Evolutionary conservation across 2,113 vertebrate species (phyloP), one percentile per base, ranked within the genome.

Genomic region (Alexandromys fortis): DNA sequence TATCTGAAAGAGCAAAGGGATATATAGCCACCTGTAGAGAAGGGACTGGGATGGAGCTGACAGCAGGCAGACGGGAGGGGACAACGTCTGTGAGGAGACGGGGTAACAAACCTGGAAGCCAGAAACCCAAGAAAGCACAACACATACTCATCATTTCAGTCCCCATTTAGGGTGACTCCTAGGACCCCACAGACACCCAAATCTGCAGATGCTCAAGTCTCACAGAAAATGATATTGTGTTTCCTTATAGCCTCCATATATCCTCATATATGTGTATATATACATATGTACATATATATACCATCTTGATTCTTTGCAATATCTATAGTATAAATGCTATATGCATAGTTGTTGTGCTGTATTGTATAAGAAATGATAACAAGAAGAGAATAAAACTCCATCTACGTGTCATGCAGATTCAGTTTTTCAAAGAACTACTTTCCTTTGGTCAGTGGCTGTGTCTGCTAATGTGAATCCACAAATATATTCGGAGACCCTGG

Each of bases 41-140:
- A 86, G 91, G 91, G 21, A 83, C 2, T 82, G 35, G 73, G 63
- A 24, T 0, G 1, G 38, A 78, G 30, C 28, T 21, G 24, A 17
- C 30, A 35, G 45, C 47, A 7, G 35, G 3, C 19, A 65, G 22
- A 63, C 10, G 45, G 68, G 70, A 19, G 21, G 45, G 38, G 86
- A 24, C 11, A 92, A 13, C 42, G 38, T 91, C 10, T 83, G 1
- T 0, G 5, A 63, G 24, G 14, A 86, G 30, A 7, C 42, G 14
- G 1, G 0, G 3, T 5, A 13, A 33, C 10, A 14, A 2, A 9
- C 11, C 49, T 67, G 1, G 14, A 78, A 52, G 7, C 42, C 9
- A 89, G 78, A 75, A 86, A 85, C 13, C 52, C 58, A 55, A 49
- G 14, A 14, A 73, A 22, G 24, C 7, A 26, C 17, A 10, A 14